Conservation (phyloP, 2,113 vertebrate species). For the Peromyscus polionotus region DNA sequence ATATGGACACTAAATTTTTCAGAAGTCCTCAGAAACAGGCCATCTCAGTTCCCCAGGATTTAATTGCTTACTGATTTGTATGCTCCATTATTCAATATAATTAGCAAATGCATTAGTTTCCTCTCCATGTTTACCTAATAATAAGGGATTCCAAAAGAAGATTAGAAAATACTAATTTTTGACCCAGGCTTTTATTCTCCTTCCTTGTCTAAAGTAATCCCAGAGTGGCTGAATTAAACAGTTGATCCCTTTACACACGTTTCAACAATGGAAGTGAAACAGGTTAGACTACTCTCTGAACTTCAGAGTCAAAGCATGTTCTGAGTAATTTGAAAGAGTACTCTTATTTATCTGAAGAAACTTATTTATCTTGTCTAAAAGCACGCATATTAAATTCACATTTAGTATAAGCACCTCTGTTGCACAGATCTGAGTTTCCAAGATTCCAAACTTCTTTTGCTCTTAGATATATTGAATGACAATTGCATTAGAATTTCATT, state of each 20-base stretch:
- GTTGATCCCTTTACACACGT: slow-evolving; percentile 78
- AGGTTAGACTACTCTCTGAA: slow-evolving; percentile 68
- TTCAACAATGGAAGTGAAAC: slow-evolving; percentile 79
- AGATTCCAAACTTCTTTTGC: slow-evolving; percentile 29
- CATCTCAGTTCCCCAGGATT: slow-evolving; percentile 24
- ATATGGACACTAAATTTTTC: neutral
- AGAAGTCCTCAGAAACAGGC: neutral
- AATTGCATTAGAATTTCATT: slow-evolving; percentile 12
- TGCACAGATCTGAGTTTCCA: neutral
- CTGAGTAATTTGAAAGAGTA: slow-evolving; percentile 65
- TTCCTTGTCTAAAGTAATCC: slow-evolving; percentile 86
- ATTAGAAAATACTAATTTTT: slow-evolving; percentile 51
- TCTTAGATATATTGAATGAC: neutral
- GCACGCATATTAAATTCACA: slow-evolving; percentile 55
- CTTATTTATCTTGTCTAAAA: slow-evolving; percentile 58
- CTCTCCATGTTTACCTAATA: slow-evolving; percentile 35
- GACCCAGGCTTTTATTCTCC: slow-evolving; percentile 30
- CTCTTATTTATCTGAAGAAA: slow-evolving; percentile 69
- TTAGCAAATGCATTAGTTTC: neutral
- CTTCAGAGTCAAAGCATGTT: slow-evolving; percentile 62
- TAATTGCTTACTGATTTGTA: slow-evolving; percentile 46
- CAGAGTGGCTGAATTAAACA: slow-evolving; percentile 81
- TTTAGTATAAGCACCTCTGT: neutral
- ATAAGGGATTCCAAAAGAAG: slow-evolving; percentile 66
- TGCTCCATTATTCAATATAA: slow-evolving; percentile 23